Conservation (phyloP, 2,888 invertebrate species). For the Cinara cedri region DNA sequence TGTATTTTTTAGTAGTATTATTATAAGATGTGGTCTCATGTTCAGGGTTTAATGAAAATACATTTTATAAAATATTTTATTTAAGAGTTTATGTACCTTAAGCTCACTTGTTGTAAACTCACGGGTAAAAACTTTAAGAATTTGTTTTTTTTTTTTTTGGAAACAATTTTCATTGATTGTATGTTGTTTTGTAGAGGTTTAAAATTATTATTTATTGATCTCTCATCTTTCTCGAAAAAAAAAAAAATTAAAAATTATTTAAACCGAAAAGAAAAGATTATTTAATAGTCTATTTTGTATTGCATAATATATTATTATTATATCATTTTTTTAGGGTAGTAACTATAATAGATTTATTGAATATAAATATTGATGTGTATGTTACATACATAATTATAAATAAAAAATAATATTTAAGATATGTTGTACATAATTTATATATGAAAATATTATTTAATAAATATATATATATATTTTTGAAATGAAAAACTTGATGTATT, state of each 20-base stretch:
- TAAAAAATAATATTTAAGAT: constrained; percentile 33
- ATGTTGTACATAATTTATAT: constrained; percentile 53
- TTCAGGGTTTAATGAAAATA: constrained; percentile 53
- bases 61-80: constrained; percentile 51
- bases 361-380: constrained; percentile 4
- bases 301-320: constrained; percentile 26
- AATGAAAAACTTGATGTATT: background rate
- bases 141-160: constrained; percentile 48
- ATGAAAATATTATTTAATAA: constrained; percentile 20
- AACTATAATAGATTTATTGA: constrained; percentile 12
- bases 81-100: constrained; percentile 51
- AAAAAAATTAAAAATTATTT: constrained; percentile 30
- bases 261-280: constrained; percentile 32
- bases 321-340: constrained; percentile 28
- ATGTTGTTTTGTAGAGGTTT: constrained; percentile 54
- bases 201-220: constrained; percentile 48
- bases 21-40: constrained; percentile 52
- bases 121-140: constrained; percentile 49
- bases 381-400: background rate
- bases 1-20: constrained; percentile 55
- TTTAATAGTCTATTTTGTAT: constrained; percentile 31
- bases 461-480: constrained; percentile 29
- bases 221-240: constrained; percentile 23
- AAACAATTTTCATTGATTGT: constrained; percentile 48
- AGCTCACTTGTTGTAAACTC: constrained; percentile 55